Evolutionary conservation across 2,888 invertebrate genomes (phyloP), one percentile per base, ranked within the genome.

Genomic region (Mesopsocus fuscifrons): DNA sequence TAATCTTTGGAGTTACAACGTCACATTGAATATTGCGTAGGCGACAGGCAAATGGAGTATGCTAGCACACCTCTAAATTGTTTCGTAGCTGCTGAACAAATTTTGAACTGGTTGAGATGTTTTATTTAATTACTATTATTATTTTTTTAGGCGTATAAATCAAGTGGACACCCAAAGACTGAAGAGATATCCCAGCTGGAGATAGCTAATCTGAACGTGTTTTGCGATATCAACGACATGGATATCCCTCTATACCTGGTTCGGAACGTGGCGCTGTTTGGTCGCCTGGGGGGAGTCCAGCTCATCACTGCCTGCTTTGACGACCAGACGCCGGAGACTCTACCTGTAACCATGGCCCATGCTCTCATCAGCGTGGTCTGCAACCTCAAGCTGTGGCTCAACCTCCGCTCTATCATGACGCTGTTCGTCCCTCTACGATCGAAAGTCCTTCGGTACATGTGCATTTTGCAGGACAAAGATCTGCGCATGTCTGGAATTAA

Each of bases 331-430:
- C 79, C 85, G 34, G 70, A 72, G 38, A 69, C 72, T 41, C 65
- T 94, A 53, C 85, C 91, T 1, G 73, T 89, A 49, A 79, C 83
- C 38, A 77, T 88, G 59, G 91, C 91, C 11, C 91, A 92, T 68
- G 79, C 87, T 32, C 81, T 92, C 61, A 85, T 91, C 51, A 82
- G 84, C 47, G 79, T 89, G 51, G 81, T 91, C 46, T 87, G 89
- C 46, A 91, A 92, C 69, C 70, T 92, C 43, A 88, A 92, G 58
- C 65, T 91, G 26, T 92, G 91, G 91, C 71, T 92, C 53, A 92
- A 91, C 63, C 87, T 84, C 56, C 77, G 83, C 54, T 84, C 87
- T 49, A 81, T 91, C 49, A 75, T 87, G 51, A 85, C 88, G 57
- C 69, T 85, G 49, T 81, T 91, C 57, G 80, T 89, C 59, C 89